Base-by-base conservation (phyloP, 2,797 vertebrate genomes). In the Cynodonichthys magdalenae region DNA sequence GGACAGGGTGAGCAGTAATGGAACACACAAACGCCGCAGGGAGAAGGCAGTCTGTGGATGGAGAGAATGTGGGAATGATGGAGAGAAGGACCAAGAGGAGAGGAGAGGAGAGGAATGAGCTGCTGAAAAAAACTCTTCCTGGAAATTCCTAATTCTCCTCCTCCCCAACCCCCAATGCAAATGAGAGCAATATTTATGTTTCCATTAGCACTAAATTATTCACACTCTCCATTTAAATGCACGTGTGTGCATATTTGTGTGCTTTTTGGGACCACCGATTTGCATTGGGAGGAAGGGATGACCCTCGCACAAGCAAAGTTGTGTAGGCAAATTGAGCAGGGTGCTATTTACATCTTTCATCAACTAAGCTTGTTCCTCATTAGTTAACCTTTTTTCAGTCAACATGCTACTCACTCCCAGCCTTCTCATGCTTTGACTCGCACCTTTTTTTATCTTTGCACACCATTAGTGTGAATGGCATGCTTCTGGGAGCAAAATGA, bases 141-240 rank as follows among this genome's bases (percentile, higher is more conserved):
- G 65, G 82, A 83, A 92, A 92, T 92, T 91, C 90, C 84, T 92
- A 36, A 36, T 9, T 36, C 34, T 36, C 2, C 31, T 6, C 31
- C 31, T 6, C 31, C 31, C 3, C 24, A 88, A 87, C 79, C 67
- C 67, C 62, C 52, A 73, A 88, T 78, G 80, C 84, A 87, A 88
- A 91, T 90, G 74, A 86, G 68, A 65, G 77, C 85, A 88, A 90
- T 90, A 92, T 93, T 92, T 91, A 92, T 92, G 83, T 86, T 84
- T 77, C 86, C 87, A 90, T 92, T 91, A 90, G 78, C 53, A 62
- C 85, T 91, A 81, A 92, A 93, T 93, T 90, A 93, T 92, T 92
- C 81, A 93, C 77, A 62, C 46, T 69, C 69, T 67, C 28, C 44
- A 18, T 80, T 63, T 69, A 48, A 66, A 44, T 28, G 50, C 54